Evolutionary conservation across 2,113 vertebrate genomes (phyloP).

Genomic region (Cricetomys ansorgei): DNA sequence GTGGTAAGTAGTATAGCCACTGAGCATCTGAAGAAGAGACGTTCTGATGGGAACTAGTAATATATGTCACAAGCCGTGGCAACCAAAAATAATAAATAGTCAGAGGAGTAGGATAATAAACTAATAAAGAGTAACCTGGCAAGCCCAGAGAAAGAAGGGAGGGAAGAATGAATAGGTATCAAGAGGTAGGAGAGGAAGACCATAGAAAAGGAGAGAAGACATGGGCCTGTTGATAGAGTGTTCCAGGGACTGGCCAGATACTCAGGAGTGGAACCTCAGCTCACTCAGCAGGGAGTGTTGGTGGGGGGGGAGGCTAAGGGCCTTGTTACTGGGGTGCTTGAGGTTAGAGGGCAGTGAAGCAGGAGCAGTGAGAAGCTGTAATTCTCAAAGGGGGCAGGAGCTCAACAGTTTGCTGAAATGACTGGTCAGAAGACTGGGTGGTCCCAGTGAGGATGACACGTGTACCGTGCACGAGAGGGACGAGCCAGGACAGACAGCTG

Average conservation of each 20-base stretch:
- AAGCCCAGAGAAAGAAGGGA: background rate
- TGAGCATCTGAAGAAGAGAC: background rate
- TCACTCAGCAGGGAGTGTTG: background rate
- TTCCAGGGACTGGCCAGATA: background rate
- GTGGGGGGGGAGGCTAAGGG: background rate
- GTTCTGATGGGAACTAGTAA: background rate
- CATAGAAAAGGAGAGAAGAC: background rate
- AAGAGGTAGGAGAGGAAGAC: background rate
- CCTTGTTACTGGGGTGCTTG: background rate
- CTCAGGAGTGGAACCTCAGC: background rate
- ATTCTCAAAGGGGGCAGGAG: background rate
- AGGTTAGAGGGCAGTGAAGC: background rate
- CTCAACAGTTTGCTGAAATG: background rate
- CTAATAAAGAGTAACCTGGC: background rate
- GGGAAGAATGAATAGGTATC: background rate
- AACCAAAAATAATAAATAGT: background rate
- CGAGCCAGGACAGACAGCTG: background rate
- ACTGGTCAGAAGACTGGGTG: background rate
- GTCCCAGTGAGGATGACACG: background rate
- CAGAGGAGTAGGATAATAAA: background rate
- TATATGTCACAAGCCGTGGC: background rate
- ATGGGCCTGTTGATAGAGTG: background rate
- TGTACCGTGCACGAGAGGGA: background rate
- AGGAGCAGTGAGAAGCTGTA: background rate
- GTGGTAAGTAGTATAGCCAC: background rate